Conservation (phyloP, 2,888 invertebrate species). For the Ophion obscuratus region DNA sequence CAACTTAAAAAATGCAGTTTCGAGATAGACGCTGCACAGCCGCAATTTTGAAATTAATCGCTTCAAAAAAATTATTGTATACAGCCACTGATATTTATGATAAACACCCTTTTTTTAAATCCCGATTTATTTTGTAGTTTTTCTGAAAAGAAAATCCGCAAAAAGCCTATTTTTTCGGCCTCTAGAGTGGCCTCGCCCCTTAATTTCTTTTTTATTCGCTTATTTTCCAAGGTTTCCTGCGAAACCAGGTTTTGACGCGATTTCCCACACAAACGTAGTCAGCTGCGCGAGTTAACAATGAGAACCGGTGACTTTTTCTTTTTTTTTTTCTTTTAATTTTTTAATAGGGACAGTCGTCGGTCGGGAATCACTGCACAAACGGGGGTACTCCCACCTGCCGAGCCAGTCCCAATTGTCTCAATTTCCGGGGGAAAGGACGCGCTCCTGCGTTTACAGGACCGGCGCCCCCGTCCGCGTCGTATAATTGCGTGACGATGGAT, state of each 20-base stretch:
- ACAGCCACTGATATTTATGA: too few relatives aligned
- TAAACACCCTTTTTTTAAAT: too few relatives aligned
- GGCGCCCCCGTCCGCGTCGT: not conserved
- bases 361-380: conserved; percentile 10
- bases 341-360: not conserved
- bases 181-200: not conserved
- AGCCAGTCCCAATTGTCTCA: conserved; percentile 19
- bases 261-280: conserved; percentile 18
- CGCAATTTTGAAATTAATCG: too few relatives aligned
- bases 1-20: too few relatives aligned
- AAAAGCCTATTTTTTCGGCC: too few relatives aligned
- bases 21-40: too few relatives aligned
- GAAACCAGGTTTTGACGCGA: not conserved
- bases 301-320: not conserved
- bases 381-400: conserved; percentile 9
- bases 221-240: not conserved
- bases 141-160: too few relatives aligned
- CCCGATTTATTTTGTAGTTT: too few relatives aligned
- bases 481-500: conserved; percentile 27
- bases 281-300: conserved; percentile 20
- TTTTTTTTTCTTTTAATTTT: not conserved
- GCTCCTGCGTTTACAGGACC: conserved; percentile 1
- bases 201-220: not conserved
- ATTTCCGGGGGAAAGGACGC: conserved; percentile 27
- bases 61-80: too few relatives aligned